These are phyloP conservation scores for Zaprionus inermis DNA, from an alignment of 1,140 invertebrate species.

Conservation along the genomic window DNA sequence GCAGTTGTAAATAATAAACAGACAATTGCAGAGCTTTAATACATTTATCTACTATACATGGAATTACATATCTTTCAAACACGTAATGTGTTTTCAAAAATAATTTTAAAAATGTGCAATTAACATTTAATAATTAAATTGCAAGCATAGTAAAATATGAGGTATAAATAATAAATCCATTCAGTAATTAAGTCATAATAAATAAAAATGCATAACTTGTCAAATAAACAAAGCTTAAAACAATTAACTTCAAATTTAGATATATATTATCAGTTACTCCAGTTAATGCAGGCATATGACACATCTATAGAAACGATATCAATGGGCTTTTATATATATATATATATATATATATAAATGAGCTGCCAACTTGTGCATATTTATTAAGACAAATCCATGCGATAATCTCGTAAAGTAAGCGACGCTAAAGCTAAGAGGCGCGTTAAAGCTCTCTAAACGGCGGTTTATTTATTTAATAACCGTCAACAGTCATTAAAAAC, in stretches of 20 bases:
- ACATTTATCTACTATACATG: neutral
- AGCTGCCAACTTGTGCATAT: neutral
- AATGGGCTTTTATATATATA: neutral
- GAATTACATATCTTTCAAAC: neutral
- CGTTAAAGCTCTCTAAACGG: conserved; percentile 53
- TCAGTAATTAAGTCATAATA: neutral
- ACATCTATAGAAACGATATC: neutral
- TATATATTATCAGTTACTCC: neutral
- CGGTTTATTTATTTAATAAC: conserved; percentile 75
- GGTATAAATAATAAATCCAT: neutral
- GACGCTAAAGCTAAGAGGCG: conserved; percentile 24
- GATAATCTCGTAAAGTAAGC: conserved; percentile 9
- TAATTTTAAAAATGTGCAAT: neutral
- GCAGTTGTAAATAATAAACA: too few relatives aligned
- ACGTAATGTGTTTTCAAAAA: neutral
- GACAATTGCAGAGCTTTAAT: too few relatives aligned
- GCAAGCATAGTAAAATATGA: neutral
- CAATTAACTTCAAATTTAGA: neutral
- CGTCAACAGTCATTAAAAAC: conserved; percentile 71
- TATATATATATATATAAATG: neutral
- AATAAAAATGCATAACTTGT: neutral
- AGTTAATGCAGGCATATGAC: neutral
- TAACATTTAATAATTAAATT: neutral
- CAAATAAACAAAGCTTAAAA: neutral
- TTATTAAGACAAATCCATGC: neutral